Evolutionary conservation across 1,140 invertebrate species (phyloP), one percentile per base, ranked within the genome.

Genomic region (Drosophila miranda): DNA sequence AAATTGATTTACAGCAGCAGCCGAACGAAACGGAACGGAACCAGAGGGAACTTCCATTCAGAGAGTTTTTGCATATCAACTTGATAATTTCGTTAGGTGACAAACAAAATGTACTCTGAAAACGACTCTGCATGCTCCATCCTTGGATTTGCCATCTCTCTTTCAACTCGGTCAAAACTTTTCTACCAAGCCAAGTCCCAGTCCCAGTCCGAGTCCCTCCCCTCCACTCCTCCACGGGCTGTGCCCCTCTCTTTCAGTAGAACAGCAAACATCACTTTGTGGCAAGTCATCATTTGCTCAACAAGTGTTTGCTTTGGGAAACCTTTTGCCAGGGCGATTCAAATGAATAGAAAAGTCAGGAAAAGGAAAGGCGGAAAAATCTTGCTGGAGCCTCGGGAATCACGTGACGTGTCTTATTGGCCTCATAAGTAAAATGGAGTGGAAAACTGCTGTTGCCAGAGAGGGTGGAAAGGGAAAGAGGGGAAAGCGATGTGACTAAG

Each of bases 351-450:
- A 46, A 66, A 69, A 46, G 46, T 44, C 19, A 63, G 34, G 67
- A 57, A 51, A 28, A 14, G 28, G 8, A 9, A 55, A 30, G 34
- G 11, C 11, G 34, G 34, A 11, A 13, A 38, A 38, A 11, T 38
- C 34, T 13, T 38, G 11, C 43, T 44, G 48, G 50, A 43, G 38
- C 30, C 26, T 43, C 30, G n/a, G 3, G 50, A 86, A 67, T 81
- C 69, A 81, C 74, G 81, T 86, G 81, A 81, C 81, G 81, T 86
- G 81, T 86, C 81, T 81, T 86, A 86, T 86, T 86, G 81, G 82
- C 81, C 67, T 86, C 81, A 86, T 86, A 72, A 78, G 61, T 50
- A 72, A 62, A 57, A 48, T 49, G 69, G 53, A 49, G 54, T 16
- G 23, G 41, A 21, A 34, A 26, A 30, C 3, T 34, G 23, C 23